Evolutionary conservation across 2,797 vertebrate genomes (phyloP).

Genomic region (Gadopsis marmoratus): DNA sequence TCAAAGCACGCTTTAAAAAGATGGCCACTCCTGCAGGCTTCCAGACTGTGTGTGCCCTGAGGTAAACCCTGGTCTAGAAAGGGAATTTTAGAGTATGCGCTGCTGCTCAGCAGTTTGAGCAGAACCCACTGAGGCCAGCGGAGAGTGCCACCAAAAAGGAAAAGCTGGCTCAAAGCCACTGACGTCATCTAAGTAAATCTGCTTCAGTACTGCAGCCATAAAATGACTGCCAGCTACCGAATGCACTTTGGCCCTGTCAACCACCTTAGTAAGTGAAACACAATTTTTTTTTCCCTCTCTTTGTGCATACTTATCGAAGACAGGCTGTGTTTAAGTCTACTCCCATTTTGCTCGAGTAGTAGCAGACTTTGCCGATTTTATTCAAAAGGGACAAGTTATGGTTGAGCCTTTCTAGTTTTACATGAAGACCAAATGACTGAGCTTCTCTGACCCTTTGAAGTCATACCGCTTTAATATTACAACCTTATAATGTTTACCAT

Average conservation of each 20-base stretch:
- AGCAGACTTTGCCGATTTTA: slow-evolving; percentile 25
- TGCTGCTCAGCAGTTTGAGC: slow-evolving; percentile 88
- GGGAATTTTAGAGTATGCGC: slow-evolving; percentile 91
- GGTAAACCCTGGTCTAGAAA: slow-evolving; percentile 92
- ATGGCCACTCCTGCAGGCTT: slow-evolving; percentile 68
- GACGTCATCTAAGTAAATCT: slow-evolving; percentile 96
- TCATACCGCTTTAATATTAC: slow-evolving; percentile 69
- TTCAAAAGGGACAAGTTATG: slow-evolving; percentile 41
- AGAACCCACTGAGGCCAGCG: slow-evolving; percentile 88
- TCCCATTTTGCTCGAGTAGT: slow-evolving; percentile 29
- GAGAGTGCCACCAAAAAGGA: slow-evolving; percentile 91
- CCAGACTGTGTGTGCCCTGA: slow-evolving; percentile 84
- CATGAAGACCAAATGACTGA: slow-evolving; percentile 58
- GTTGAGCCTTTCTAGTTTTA: slow-evolving; percentile 47
- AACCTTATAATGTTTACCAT: slow-evolving; percentile 74
- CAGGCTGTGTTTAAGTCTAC: slow-evolving; percentile 37
- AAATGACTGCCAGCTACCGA: slow-evolving; percentile 88
- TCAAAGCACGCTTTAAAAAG: slow-evolving; percentile 62
- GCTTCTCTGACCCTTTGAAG: slow-evolving; percentile 65
- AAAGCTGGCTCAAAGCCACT: slow-evolving; percentile 93
- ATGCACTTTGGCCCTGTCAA: slow-evolving; percentile 92
- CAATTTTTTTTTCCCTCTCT: slow-evolving; percentile 49
- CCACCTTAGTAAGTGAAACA: slow-evolving; percentile 79
- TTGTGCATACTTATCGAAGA: slow-evolving; percentile 54
- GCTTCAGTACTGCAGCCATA: slow-evolving; percentile 89